phyloP scores from a whole-genome alignment of 2,888 invertebrate genomes.

The Leptura quadrifasciata region DNA sequence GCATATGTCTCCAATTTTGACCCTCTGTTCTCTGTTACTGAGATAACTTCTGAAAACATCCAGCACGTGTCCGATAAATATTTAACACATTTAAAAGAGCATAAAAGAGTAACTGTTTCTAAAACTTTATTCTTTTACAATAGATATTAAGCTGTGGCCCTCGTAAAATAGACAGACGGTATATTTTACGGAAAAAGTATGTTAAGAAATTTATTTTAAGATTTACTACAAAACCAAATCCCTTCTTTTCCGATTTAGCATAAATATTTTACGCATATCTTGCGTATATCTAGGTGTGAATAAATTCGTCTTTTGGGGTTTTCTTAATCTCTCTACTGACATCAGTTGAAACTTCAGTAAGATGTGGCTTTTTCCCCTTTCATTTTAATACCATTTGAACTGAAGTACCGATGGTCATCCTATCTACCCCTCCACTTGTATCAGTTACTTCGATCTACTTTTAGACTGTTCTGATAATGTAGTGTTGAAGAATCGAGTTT shows the following conservation, averaged over 20 bases:
- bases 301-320: conserved; percentile 34
- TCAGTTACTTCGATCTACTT: conserved; percentile 19
- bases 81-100: too few relatives aligned
- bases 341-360: conserved; percentile 16
- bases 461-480: conserved; percentile 5
- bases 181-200: neutral
- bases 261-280: conserved; percentile 1
- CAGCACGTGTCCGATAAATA: too few relatives aligned
- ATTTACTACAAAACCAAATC: conserved; percentile 1
- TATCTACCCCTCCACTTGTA: conserved; percentile 29
- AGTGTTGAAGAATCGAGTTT: conserved; percentile 3
- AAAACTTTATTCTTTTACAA: too few relatives aligned
- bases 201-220: neutral
- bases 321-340: conserved; percentile 19
- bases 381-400: conserved; percentile 18
- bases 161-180: too few relatives aligned
- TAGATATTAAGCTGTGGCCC: too few relatives aligned
- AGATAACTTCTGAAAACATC: too few relatives aligned
- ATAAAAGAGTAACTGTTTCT: too few relatives aligned
- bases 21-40: too few relatives aligned
- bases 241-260: neutral
- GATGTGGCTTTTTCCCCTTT: conserved; percentile 21
- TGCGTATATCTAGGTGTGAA: conserved; percentile 17
- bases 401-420: conserved; percentile 12
- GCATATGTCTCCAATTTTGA: too few relatives aligned